These are phyloP conservation scores for Polypterus bichir DNA, from an alignment of 2,113 vertebrate genomes.

Conservation along the genomic window DNA sequence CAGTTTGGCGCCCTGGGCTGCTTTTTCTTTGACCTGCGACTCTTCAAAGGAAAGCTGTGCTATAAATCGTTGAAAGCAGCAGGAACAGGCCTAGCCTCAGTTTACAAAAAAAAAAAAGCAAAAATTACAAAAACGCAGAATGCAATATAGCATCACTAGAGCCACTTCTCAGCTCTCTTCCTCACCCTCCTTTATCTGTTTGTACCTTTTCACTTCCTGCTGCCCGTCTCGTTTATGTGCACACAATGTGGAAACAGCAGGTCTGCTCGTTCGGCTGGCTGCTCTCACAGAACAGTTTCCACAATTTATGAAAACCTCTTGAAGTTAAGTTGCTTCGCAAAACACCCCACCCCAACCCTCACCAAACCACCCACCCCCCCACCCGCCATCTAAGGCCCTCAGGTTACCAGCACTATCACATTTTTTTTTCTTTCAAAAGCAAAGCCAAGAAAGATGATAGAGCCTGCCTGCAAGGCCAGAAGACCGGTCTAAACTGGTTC, in stretches of 20 bases:
- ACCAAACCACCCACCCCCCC: not conserved
- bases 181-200: not conserved
- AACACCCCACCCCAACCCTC: slow-evolving; percentile 20
- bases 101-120: slow-evolving; percentile 40
- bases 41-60: too few species aligned
- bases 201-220: slow-evolving; percentile 4
- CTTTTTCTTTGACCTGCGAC: too few species aligned
- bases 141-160: not conserved
- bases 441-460: slow-evolving; percentile 55
- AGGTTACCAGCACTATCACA: slow-evolving; percentile 56
- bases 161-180: slow-evolving; percentile 10
- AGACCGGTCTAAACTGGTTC: slow-evolving; percentile 85
- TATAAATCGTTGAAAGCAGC: too few species aligned
- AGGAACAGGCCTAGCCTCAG: too few species aligned
- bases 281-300: slow-evolving; percentile 13
- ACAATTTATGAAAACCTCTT: slow-evolving; percentile 19
- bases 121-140: slow-evolving; percentile 2
- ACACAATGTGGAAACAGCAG: slow-evolving; percentile 3
- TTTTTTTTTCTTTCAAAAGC: slow-evolving; percentile 48
- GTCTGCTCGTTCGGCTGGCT: slow-evolving; percentile 2
- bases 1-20: too few species aligned
- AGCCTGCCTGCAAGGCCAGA: slow-evolving; percentile 58
- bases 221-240: slow-evolving; percentile 7
- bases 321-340: slow-evolving; percentile 26
- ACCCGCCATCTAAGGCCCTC: slow-evolving; percentile 42